A percentile compares a stretch with the other conserved stretches of the same genome.
phyloP scores from a whole-genome alignment of 2,888 invertebrate genomes.

The Euzetes globulus region DNA sequence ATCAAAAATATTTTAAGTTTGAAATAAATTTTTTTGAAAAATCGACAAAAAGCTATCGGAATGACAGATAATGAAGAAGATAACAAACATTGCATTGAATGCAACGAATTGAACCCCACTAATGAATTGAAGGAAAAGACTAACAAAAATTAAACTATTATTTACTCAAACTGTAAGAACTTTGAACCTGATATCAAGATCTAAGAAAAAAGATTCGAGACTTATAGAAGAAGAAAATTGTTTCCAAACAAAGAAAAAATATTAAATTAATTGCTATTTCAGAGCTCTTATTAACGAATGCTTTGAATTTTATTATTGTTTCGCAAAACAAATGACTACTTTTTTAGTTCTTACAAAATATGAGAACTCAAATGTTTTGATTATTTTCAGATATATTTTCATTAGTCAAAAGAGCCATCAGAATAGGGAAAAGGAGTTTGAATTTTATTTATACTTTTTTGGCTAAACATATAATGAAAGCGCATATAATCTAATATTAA shows the following conservation, averaged over 20 bases:
- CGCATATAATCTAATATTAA: neutral
- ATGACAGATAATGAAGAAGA: neutral
- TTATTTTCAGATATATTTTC: neutral
- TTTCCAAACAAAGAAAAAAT: neutral
- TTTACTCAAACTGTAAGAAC: neutral
- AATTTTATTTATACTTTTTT: neutral
- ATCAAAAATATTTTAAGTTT: too few relatives aligned
- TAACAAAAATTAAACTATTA: neutral
- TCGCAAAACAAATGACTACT: neutral
- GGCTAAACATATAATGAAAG: neutral
- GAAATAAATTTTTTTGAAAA: neutral
- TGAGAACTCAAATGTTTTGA: neutral
- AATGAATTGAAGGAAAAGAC: neutral
- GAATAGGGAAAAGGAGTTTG: neutral
- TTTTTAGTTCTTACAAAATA: neutral
- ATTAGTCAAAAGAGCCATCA: neutral
- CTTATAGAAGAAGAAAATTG: neutral
- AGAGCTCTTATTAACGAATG: neutral
- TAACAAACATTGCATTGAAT: neutral
- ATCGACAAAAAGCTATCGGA: neutral
- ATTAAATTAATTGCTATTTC: constrained; percentile 7
- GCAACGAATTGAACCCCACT: neutral
- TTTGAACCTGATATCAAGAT: neutral
- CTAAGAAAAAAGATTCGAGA: neutral
- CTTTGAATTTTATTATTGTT: neutral